A percentile compares a stretch with the other conserved stretches of the same genome.
These are phyloP conservation scores for Molanna angustata DNA, from an alignment of 2,888 invertebrate genomes.

Conservation along the genomic window DNA sequence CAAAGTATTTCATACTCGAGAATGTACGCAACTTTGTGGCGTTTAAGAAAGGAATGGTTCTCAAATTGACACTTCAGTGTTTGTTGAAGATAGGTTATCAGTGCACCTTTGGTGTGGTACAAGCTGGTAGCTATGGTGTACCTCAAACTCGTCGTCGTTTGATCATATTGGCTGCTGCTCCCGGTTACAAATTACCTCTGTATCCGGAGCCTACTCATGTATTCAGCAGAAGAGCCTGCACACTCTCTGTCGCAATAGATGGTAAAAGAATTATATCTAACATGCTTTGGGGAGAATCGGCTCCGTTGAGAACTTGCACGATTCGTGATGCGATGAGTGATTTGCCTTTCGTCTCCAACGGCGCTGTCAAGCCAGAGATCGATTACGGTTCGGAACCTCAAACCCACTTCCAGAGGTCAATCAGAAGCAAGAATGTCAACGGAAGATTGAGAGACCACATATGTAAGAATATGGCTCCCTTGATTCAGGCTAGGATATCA, in stretches of 20 bases:
- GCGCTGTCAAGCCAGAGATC: conserved; percentile 66
- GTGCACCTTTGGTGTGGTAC: conserved; percentile 81
- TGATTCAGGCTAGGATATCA: conserved; percentile 74
- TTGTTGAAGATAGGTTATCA: conserved; percentile 83
- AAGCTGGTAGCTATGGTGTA: conserved; percentile 83
- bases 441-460: conserved; percentile 69
- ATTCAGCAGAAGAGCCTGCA: conserved; percentile 68
- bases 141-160: conserved; percentile 77
- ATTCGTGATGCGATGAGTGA: conserved; percentile 84
- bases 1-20: conserved; percentile 79
- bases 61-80: conserved; percentile 74
- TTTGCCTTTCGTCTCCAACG: conserved; percentile 71
- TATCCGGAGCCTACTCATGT: conserved; percentile 80
- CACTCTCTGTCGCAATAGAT: conserved; percentile 49
- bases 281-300: conserved; percentile 63
- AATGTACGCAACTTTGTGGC: conserved; percentile 85
- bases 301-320: conserved; percentile 74
- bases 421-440: conserved; percentile 59
- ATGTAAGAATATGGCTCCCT: conserved; percentile 79
- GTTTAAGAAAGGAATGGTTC: conserved; percentile 76
- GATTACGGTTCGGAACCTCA: conserved; percentile 67
- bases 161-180: conserved; percentile 79
- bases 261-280: conserved; percentile 53
- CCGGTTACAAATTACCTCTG: conserved; percentile 68
- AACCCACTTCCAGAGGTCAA: conserved; percentile 73